Evolutionary conservation across 30 jellyfish, hydroid and myxozoan species (phyloP).

Genomic region (Hydra vulgaris): DNA sequence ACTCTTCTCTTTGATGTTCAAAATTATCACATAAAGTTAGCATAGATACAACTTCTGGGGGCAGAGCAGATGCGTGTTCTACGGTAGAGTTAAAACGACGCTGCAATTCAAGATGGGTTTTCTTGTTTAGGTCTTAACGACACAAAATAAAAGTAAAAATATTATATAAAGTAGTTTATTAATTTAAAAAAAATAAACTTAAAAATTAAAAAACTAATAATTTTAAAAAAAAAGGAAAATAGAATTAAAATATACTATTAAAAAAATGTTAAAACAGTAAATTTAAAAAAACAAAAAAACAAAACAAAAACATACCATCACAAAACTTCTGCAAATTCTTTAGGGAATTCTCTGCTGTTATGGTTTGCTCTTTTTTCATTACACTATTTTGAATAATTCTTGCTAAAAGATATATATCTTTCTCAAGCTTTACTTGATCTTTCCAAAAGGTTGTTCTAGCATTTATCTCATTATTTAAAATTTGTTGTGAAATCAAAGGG

Average conservation of each 20-base stretch:
- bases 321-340: background rate
- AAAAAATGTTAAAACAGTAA: too few relatives aligned
- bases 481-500: slow-evolving; percentile 68
- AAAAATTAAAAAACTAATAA: too few relatives aligned
- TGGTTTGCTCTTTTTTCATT: slow-evolving; percentile 1
- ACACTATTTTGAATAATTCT: slow-evolving; percentile 35
- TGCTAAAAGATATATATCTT: slow-evolving; percentile 46
- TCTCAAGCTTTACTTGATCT: slow-evolving; percentile 75
- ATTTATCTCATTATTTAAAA: slow-evolving; percentile 67
- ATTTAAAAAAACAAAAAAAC: too few relatives aligned
- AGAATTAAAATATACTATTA: too few relatives aligned
- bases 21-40: slow-evolving; percentile 55
- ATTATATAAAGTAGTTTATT: too few relatives aligned
- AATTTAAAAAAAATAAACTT: too few relatives aligned
- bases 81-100: slow-evolving; percentile 22
- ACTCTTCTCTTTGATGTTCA: slow-evolving; percentile 73
- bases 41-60: slow-evolving; percentile 96
- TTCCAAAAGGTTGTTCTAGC: slow-evolving; percentile 87
- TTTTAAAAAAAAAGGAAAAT: background rate
- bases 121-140: background rate
- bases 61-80: slow-evolving; percentile 67
- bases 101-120: background rate
- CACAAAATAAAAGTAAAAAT: too few relatives aligned
- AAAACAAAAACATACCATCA: too few relatives aligned
- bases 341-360: background rate